Percentiles rank a stretch among this genome's conserved stretches.
phyloP scores from a whole-genome alignment of 2,888 invertebrate genomes.

The Venustoraphidia nigricollis region DNA sequence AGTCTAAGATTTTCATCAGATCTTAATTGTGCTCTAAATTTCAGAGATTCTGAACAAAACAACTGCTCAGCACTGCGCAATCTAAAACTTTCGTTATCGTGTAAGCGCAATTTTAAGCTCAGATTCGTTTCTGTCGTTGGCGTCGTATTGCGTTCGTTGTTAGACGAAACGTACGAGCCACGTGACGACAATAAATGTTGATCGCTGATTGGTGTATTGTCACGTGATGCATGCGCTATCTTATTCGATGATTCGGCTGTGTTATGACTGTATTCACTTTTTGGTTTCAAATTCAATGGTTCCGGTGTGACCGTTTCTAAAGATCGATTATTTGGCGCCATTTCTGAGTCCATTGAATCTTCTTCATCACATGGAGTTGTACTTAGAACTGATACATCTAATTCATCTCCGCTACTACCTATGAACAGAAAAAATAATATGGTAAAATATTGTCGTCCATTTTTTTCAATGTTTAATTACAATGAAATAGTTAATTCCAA shows the following conservation, averaged over 20 bases:
- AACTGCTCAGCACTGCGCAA: slow-evolving; percentile 11
- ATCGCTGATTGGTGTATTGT: slow-evolving; percentile 5
- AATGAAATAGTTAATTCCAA: too few species aligned
- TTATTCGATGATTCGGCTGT: slow-evolving; percentile 8
- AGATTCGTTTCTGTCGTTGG: slow-evolving; percentile 6
- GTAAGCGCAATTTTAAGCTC: slow-evolving; percentile 6
- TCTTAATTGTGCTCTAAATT: slow-evolving; percentile 6
- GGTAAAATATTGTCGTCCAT: not conserved
- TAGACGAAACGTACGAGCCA: slow-evolving; percentile 1
- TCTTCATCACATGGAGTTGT: slow-evolving; percentile 13
- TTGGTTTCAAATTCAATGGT: slow-evolving; percentile 8
- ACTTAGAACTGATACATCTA: slow-evolving; percentile 26
- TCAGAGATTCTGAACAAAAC: slow-evolving; percentile 9
- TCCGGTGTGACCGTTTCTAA: slow-evolving; percentile 6
- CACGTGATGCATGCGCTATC: slow-evolving; percentile 1
- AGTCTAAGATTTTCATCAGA: not conserved
- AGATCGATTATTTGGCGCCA: slow-evolving; percentile 6
- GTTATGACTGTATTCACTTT: slow-evolving; percentile 1
- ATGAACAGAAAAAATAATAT: slow-evolving; percentile 18
- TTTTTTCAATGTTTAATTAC: too few species aligned
- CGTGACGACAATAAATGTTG: not conserved
- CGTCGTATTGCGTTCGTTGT: not conserved
- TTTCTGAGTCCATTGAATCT: slow-evolving; percentile 13
- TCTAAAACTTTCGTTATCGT: slow-evolving; percentile 8
- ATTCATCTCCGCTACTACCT: slow-evolving; percentile 46